Conservation (phyloP, 1,140 invertebrate species). For the Babylonia areolata region DNA sequence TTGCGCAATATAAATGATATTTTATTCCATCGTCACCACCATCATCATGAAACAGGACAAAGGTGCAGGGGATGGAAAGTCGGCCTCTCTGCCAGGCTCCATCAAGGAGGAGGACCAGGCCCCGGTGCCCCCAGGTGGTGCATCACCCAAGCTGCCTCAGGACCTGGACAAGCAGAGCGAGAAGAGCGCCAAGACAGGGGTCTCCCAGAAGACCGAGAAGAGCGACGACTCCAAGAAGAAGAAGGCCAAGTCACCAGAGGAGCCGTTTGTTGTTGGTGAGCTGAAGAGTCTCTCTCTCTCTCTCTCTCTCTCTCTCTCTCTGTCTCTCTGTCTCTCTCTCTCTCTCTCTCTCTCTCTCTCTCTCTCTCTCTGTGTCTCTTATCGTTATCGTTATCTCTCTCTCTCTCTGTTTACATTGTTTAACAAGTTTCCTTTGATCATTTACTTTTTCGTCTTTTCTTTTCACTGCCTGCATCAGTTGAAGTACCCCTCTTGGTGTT, state of each 20-base stretch:
- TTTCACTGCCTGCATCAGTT: too few species aligned
- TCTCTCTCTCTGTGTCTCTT: background rate
- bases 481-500: too few species aligned
- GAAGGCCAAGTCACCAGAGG: constrained; percentile 37
- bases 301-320: background rate
- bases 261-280: constrained; percentile 54
- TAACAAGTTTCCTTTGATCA: too few species aligned
- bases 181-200: constrained; percentile 33
- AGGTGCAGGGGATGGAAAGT: background rate
- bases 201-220: constrained; percentile 39
- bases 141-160: background rate
- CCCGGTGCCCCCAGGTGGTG: constrained; percentile 7
- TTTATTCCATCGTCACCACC: background rate
- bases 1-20: too few species aligned
- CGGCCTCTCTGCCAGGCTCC: background rate
- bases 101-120: background rate
- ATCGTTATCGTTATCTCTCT: background rate
- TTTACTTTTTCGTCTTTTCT: too few species aligned
- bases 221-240: constrained; percentile 44
- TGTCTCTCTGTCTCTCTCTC: background rate
- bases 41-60: background rate
- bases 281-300: background rate
- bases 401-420: background rate
- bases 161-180: constrained; percentile 20
- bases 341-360: background rate